Base-by-base conservation (phyloP, 2,888 invertebrate genomes). In the Gastrophysa polygoni region DNA sequence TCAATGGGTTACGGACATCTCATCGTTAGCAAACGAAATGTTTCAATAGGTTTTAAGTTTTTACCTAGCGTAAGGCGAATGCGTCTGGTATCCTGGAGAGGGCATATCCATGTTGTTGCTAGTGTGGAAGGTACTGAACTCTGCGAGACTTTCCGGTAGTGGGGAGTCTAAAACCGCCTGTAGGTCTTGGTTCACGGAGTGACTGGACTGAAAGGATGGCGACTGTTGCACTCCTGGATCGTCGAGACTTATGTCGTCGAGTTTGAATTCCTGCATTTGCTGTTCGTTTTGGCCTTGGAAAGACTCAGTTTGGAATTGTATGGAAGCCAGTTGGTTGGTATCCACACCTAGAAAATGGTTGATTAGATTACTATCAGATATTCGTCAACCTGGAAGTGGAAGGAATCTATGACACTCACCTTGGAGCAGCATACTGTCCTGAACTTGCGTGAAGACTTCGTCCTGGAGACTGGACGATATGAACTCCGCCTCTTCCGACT, bases 51-150 rank as follows among this genome's bases (percentile, higher is more conserved):
- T n/a, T n/a, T n/a, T 24, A 3, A 32, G 32, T 32, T 32, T 11
- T 32, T 11, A 38, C 38, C 76, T 71, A 3, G 79, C 70, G 68
- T 80, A 81, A 62, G 82, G 80, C 16, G 81, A 81, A 75, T 75
- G 83, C 66, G 80, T 84, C 77, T 78, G 80, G 43, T 71, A 71
- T 57, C 76, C 74, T 2, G 82, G 81, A 7, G 82, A 81, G 44
- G 87, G 85, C 65, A 82, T 75, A 62, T 80, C 80, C 56, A 82
- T 63, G 52, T 74, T 80, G 28, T 73, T 77, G 4, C 78, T 71
- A 71, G 86, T 84, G 81, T 90, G 92, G 78, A 92, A 91, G 63
- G 93, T 90, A 74, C 91, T 90, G 80, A 93, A 92, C 80, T 93
- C 92, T 18, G 93, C 91, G 70, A 91, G 80, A 62, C 91, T 90